Conservation (phyloP, 2,797 vertebrate genomes). For the Sciurus vulgaris region DNA sequence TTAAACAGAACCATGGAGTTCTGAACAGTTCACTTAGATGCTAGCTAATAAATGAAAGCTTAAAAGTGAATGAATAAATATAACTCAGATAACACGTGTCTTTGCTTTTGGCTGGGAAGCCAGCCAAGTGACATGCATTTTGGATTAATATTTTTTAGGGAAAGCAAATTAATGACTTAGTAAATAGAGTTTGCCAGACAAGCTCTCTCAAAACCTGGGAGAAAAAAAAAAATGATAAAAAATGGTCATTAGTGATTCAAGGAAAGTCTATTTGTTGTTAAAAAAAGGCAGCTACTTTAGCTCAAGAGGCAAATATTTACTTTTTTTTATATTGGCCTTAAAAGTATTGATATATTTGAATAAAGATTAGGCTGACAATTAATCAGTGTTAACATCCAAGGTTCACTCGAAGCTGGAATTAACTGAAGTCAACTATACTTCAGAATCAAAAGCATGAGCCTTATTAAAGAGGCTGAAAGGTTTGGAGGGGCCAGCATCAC, state of each 20-base stretch:
- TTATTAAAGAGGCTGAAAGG: background rate
- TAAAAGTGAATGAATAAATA: background rate
- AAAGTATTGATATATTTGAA: slow-evolving; percentile 70
- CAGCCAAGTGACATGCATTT: slow-evolving; percentile 65
- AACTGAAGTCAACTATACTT: background rate
- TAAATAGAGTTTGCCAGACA: slow-evolving; percentile 71
- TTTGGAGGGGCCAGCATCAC: background rate
- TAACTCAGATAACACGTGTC: slow-evolving; percentile 31
- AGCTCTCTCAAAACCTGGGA: slow-evolving; percentile 58
- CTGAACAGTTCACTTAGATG: background rate
- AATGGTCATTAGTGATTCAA: slow-evolving; percentile 53
- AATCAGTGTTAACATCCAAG: slow-evolving; percentile 48
- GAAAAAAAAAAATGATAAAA: slow-evolving; percentile 50
- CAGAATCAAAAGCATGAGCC: background rate
- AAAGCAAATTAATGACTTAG: slow-evolving; percentile 75
- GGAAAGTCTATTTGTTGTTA: slow-evolving; percentile 61
- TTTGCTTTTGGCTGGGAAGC: slow-evolving; percentile 72
- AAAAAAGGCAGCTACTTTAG: slow-evolving; percentile 65
- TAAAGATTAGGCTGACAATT: slow-evolving; percentile 70
- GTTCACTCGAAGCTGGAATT: slow-evolving; percentile 30
- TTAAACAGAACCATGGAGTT: background rate
- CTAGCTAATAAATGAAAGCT: background rate
- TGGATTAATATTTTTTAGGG: slow-evolving; percentile 67
- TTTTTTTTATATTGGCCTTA: slow-evolving; percentile 67
- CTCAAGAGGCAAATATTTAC: slow-evolving; percentile 74